Evolutionary conservation across 2,888 invertebrate genomes (phyloP).

Genomic region (Lissonota sp.): DNA sequence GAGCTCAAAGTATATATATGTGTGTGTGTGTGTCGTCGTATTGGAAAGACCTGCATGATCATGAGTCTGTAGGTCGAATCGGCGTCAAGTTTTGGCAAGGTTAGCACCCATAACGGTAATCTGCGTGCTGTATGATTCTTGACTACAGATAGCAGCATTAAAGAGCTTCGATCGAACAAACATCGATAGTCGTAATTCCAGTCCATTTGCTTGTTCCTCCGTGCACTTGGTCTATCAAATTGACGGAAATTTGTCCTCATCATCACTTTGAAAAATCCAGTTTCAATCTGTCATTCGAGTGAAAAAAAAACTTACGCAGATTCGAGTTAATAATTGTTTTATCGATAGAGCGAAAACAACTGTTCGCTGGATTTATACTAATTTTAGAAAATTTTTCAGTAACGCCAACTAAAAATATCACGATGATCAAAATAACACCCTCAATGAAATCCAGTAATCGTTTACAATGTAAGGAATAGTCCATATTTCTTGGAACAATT

Average conservation of each 20-base stretch:
- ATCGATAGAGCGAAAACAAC: too few relatives aligned
- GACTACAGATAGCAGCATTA: conserved; percentile 3
- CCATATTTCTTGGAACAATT: too few relatives aligned
- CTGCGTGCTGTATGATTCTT: conserved; percentile 37
- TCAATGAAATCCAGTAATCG: too few relatives aligned
- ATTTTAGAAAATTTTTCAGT: too few relatives aligned
- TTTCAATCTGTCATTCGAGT: background rate
- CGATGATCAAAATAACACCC: too few relatives aligned
- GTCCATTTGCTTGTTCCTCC: background rate
- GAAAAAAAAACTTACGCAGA: too few relatives aligned
- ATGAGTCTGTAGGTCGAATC: conserved; percentile 52
- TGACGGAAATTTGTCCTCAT: conserved; percentile 22
- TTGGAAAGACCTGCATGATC: background rate
- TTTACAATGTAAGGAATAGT: too few relatives aligned
- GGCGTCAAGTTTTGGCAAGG: conserved; percentile 50
- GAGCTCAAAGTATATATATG: conserved; percentile 52
- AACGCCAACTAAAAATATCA: too few relatives aligned
- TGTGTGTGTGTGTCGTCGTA: conserved; percentile 4
- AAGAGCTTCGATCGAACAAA: conserved; percentile 25
- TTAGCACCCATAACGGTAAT: conserved; percentile 54
- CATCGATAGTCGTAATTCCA: conserved; percentile 20
- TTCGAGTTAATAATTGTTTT: too few relatives aligned
- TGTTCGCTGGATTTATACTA: too few relatives aligned
- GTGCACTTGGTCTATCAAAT: background rate
- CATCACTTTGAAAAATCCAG: background rate